Evolutionary conservation across 2,113 vertebrate genomes (phyloP), one percentile per base, ranked within the genome.

Genomic region (Pampusana beccarii): DNA sequence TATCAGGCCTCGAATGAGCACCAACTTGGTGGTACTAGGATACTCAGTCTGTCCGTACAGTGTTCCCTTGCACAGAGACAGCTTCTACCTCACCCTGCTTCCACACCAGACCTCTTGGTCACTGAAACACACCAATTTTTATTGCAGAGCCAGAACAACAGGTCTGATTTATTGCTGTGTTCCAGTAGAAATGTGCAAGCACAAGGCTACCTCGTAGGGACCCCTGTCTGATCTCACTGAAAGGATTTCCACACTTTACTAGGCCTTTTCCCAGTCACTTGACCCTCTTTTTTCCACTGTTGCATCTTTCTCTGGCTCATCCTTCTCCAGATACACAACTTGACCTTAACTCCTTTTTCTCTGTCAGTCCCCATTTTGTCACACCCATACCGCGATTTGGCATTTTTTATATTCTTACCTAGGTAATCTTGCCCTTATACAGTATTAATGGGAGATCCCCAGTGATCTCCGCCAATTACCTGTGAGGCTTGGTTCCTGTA

Each of bases 21-120:
- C 3, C 4, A 23, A 2, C 3, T 19, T 14, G 29, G 13, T 42
- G 17, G 4, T n/a, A 42, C 19, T 18, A 33, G 8, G 16, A 44
- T n/a, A 16, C 11, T n/a, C 4, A 3, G 9, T n/a, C 33, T 21
- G 13, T 12, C 21, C n/a, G 62, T 6, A 12, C 1, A 0, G 3
- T n/a, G 13, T 16, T 83, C 20, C 29, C 8, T 48, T 33, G 9
- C 8, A 81, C 6, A 40, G 25, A 7, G 11, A 36, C 19, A 78
- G 10, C 11, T 54, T 65, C 33, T 12, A 51, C 11, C 10, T 13
- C 20, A 40, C 5, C 9, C 4, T 65, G 13, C 12, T 57, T 33
- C 50, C 3, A 58, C 2, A 2, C 11, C 25, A 57, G 17, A 11
- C 16, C 25, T 56, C 28, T 8, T 66, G 25, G 20, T 2, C 0